A percentile compares a stretch with the other conserved stretches of the same genome.
phyloP scores from a whole-genome alignment of 2,797 vertebrate genomes.

The Propithecus perrieri region DNA sequence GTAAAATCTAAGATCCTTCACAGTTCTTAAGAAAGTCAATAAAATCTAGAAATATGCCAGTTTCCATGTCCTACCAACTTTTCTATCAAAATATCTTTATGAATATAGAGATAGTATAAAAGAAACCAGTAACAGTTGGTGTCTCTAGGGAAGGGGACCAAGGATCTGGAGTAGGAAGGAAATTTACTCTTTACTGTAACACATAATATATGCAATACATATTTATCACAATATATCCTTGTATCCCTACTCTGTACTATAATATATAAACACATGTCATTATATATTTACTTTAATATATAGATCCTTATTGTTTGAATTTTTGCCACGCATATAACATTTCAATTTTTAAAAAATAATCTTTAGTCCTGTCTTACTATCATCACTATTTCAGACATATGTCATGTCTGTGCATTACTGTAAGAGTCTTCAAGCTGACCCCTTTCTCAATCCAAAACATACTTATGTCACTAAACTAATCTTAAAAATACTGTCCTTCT shows the following conservation, averaged over 20 bases:
- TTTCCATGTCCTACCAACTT: neutral
- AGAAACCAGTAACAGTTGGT: neutral
- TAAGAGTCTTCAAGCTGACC: neutral
- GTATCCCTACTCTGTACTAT: neutral
- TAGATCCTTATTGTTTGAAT: neutral
- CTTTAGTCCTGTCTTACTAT: neutral
- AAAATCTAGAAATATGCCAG: neutral
- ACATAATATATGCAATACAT: neutral
- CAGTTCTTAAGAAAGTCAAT: neutral
- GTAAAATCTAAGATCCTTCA: neutral
- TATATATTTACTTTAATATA: neutral
- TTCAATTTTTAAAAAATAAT: neutral
- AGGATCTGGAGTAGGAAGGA: neutral
- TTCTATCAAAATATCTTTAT: neutral
- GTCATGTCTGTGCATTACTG: neutral
- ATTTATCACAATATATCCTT: neutral
- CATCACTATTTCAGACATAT: neutral
- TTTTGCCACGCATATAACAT: neutral
- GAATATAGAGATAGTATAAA: neutral
- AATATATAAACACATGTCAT: neutral
- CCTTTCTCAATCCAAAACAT: neutral
- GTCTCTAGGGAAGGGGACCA: neutral
- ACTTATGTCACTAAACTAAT: neutral
- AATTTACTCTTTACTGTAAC: neutral
- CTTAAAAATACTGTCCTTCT: neutral